Base-by-base conservation (phyloP, 2,113 vertebrate species). In the Chloroceryle aenea region DNA sequence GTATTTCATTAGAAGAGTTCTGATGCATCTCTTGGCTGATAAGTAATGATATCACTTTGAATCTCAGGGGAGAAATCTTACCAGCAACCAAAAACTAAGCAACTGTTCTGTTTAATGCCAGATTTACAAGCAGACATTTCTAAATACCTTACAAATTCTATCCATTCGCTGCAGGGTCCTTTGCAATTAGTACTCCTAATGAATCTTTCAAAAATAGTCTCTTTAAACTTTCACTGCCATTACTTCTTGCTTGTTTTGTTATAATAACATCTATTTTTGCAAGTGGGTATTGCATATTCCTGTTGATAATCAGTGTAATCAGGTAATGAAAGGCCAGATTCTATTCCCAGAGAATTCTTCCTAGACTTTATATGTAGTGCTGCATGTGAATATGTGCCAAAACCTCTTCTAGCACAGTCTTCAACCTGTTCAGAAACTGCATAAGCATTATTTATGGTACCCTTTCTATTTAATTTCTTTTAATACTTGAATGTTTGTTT, bases 1-100 rank as follows among this genome's bases (percentile, higher is more conserved):
- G 52, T 36, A 85, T 85, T 80, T 82, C 17, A 45, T 91, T 87
- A 73, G 23, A 61, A 73, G 7, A 27, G 27, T 74, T 79, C 69
- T 89, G 79, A 81, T 85, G 32, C 40, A 90, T 87, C 43, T 84
- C 90, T 61, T 84, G 56, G 68, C 68, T 69, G 63, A 14, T 68
- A 78, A 83, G 55, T 74, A 81, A 67, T 55, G 29, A 62, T 77
- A 79, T n/a, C 40, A 30, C 42, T 85, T 61, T 27, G 38, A 67
- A 72, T 50, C 48, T 77, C 6, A 0, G 40, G 25, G n/a, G 48
- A 62, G 25, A 76, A 74, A 58, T 76, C 9, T 80, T 66, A 48
- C 5, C 9, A 80, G 69, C 32, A 85, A 27, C 38, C 0, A 0
- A 81, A 90, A 89, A 17, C 23, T 56, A 30, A 73, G 36, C 9